Evolutionary conservation across 2,797 vertebrate species (phyloP).

Genomic region (Heteromormyrus szaboi): DNA sequence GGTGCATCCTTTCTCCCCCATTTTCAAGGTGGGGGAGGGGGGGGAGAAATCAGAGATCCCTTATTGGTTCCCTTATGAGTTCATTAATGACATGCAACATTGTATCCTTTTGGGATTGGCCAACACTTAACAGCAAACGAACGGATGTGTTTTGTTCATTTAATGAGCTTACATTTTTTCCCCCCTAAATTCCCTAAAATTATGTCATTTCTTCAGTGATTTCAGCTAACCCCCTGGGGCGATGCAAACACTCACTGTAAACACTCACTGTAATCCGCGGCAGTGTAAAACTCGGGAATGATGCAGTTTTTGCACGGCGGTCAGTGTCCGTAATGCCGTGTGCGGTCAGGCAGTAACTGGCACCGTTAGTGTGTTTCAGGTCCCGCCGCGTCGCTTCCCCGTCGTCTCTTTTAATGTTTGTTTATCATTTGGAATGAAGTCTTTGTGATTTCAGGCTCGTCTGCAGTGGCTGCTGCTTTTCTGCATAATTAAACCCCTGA

Average conservation of each 20-base stretch:
- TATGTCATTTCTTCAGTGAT: not conserved
- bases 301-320: not conserved
- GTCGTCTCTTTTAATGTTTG: not conserved
- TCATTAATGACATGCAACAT: not conserved
- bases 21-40: not conserved
- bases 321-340: not conserved
- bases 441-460: not conserved
- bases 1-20: not conserved
- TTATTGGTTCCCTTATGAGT: not conserved
- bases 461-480: not conserved
- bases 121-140: not conserved
- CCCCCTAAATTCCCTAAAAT: not conserved
- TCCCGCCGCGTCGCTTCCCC: not conserved
- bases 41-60: not conserved
- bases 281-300: not conserved
- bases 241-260: not conserved
- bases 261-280: not conserved
- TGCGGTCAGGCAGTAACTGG: not conserved
- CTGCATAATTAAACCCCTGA: not conserved
- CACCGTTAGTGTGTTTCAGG: not conserved
- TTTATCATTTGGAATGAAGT: not conserved
- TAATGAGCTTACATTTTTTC: not conserved
- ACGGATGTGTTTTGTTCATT: not conserved
- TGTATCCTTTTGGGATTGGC: not conserved
- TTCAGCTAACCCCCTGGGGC: not conserved